phyloP scores from a whole-genome alignment of 2,797 vertebrate genomes.

The Onychomys arenicola region DNA sequence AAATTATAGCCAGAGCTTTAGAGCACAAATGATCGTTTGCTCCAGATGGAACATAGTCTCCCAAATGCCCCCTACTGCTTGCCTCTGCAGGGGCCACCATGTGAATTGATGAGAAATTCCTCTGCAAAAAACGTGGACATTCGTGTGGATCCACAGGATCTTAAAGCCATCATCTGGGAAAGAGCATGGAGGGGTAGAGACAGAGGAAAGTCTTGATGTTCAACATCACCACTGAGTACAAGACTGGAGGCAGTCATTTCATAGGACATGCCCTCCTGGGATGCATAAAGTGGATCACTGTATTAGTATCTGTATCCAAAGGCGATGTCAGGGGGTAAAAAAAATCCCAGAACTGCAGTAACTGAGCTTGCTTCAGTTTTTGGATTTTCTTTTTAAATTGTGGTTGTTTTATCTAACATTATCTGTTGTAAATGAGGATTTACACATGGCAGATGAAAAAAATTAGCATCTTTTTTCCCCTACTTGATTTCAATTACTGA shows the following conservation, averaged over 20 bases:
- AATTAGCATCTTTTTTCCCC: slow-evolving; percentile 62
- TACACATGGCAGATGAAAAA: slow-evolving; percentile 69
- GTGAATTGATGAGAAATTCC: slow-evolving; percentile 74
- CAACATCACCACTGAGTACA: slow-evolving; percentile 60
- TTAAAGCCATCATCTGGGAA: slow-evolving; percentile 60
- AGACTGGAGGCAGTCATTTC: slow-evolving; percentile 77
- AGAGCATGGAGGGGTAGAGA: slow-evolving; percentile 44
- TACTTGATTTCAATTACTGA: slow-evolving; percentile 75
- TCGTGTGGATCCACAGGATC: slow-evolving; percentile 55
- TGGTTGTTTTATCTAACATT: slow-evolving; percentile 71
- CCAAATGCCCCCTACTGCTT: slow-evolving; percentile 70
- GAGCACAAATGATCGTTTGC: slow-evolving; percentile 76
- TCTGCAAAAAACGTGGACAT: slow-evolving; percentile 70
- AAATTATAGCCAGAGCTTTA: slow-evolving; percentile 71
- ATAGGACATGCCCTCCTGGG: slow-evolving; percentile 82
- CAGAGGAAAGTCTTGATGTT: slow-evolving; percentile 52
- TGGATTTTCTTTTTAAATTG: slow-evolving; percentile 65
- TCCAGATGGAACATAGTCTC: slow-evolving; percentile 78
- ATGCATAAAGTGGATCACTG: slow-evolving; percentile 81
- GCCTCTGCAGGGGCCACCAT: slow-evolving; percentile 69
- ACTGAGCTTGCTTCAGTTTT: slow-evolving; percentile 67
- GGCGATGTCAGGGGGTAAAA: slow-evolving; percentile 54
- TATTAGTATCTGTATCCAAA: slow-evolving; percentile 80
- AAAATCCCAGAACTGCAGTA: slow-evolving; percentile 78
- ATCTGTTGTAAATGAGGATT: slow-evolving; percentile 78